Evolutionary conservation across 2,113 vertebrate genomes (phyloP).

Genomic region (Nesoenas mayeri): DNA sequence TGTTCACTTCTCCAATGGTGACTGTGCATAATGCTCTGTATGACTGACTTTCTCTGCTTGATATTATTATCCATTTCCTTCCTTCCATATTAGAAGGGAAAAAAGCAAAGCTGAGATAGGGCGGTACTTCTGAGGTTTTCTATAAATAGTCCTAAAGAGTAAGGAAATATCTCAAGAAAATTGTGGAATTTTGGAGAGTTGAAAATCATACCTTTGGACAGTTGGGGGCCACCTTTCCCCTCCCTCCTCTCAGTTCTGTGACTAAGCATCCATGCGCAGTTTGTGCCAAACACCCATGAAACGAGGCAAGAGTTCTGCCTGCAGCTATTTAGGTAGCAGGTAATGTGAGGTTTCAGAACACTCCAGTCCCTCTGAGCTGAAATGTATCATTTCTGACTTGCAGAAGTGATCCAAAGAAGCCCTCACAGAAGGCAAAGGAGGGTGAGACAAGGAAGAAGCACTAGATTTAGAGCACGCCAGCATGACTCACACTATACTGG

Average conservation of each 20-base stretch:
- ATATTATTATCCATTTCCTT: background rate
- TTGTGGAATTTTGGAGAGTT: background rate
- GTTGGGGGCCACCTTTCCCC: background rate
- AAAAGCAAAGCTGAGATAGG: background rate
- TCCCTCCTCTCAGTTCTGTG: background rate
- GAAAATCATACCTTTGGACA: background rate
- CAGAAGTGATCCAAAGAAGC: background rate
- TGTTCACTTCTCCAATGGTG: background rate
- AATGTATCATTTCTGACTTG: background rate
- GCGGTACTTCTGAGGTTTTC: background rate
- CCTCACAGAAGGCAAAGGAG: background rate
- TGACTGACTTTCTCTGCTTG: background rate
- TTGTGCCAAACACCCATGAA: background rate
- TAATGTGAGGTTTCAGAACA: background rate
- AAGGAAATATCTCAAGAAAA: background rate
- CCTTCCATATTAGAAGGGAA: background rate
- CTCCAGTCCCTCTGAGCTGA: background rate
- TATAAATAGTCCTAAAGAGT: background rate
- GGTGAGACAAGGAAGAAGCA: background rate
- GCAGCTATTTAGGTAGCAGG: background rate
- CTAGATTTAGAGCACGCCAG: background rate
- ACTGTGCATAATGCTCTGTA: background rate
- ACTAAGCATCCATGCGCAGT: background rate
- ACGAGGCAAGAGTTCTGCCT: background rate
- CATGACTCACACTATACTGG: background rate